A percentile compares a stretch with the other conserved stretches of the same genome.
phyloP scores from a whole-genome alignment of 2,113 vertebrate species.

The Microtus richardsoni region DNA sequence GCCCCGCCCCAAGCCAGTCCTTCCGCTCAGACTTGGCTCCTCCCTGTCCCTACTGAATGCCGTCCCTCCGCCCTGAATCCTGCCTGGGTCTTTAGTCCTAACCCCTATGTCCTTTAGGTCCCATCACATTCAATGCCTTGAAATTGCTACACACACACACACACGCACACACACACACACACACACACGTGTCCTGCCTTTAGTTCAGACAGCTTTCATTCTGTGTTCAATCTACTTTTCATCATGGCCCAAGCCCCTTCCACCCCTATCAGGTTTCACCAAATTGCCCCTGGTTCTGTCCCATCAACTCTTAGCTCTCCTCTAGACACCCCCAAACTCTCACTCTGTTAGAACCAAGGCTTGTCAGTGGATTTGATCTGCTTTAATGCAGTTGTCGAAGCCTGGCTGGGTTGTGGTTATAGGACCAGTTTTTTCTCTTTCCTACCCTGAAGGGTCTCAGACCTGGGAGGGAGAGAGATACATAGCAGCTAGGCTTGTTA shows the following conservation, averaged over 20 bases:
- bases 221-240: background rate
- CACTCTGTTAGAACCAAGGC: background rate
- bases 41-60: background rate
- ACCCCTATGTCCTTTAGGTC: background rate
- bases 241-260: background rate
- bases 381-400: background rate
- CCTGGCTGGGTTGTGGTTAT: background rate
- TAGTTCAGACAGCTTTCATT: background rate
- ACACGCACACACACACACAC: background rate
- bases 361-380: background rate
- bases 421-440: background rate
- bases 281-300: accelerated
- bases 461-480: background rate
- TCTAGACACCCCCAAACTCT: background rate
- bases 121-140: background rate
- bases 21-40: background rate
- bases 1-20: background rate
- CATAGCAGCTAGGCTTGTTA: background rate
- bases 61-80: background rate
- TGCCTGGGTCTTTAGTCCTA: background rate
- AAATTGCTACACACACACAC: background rate
- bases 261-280: background rate
- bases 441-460: background rate
- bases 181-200: background rate
- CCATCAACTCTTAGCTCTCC: background rate